phyloP scores from a whole-genome alignment of 2,113 vertebrate genomes.

The human (Homo sapiens) region GRCh38 chr3:40465501-40466000 shows the following conservation, averaged over 20 bases:
- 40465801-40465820: not conserved
- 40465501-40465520: not conserved
- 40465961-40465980: no score
- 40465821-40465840: not conserved
- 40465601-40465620: not conserved
- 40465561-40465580: not conserved
- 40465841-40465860: not conserved
- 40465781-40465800: not conserved
- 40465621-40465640: not conserved
- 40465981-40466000: no score
- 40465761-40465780: not conserved
- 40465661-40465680: not conserved
- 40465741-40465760: not conserved
- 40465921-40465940: no score
- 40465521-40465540: not conserved
- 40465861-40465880: not conserved
- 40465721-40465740: not conserved
- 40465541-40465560: not conserved
- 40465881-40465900: not conserved
- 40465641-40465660: not conserved
- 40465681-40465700: not conserved
- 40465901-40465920: not conserved
- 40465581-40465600: not conserved
- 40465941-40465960: no score
- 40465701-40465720: not conserved